Conservation (phyloP, 2,797 vertebrate species). For the Austrolebias charrua region DNA sequence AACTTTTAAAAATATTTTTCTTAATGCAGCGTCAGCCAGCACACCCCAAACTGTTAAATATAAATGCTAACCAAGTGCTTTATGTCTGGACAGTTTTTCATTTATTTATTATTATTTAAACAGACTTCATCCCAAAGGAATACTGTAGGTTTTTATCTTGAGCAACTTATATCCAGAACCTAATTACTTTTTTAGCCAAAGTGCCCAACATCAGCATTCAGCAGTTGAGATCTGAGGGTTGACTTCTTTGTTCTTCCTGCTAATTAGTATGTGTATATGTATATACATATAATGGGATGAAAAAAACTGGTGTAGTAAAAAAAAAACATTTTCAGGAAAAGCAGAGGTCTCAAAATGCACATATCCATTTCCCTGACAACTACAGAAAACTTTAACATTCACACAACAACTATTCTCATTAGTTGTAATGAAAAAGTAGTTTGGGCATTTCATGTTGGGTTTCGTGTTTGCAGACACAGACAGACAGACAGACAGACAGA, state of each 20-base stretch:
- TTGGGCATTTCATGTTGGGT: too few species aligned
- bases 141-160: constrained; percentile 37
- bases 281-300: too few species aligned
- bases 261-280: constrained; percentile 80
- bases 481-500: too few species aligned
- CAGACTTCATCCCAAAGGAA: constrained; percentile 21
- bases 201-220: constrained; percentile 66
- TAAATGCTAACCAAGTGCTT: constrained; percentile 26
- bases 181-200: constrained; percentile 65
- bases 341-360: constrained; percentile 67
- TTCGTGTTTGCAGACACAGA: too few species aligned
- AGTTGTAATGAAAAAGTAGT: too few species aligned
- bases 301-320: constrained; percentile 35
- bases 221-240: constrained; percentile 65
- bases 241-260: constrained; percentile 68
- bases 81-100: not conserved
- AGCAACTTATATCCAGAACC: constrained; percentile 43
- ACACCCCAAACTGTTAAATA: constrained; percentile 26
- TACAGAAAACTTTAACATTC: constrained; percentile 5
- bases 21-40: constrained; percentile 33
- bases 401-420: too few species aligned
- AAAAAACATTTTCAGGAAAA: constrained; percentile 65
- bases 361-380: constrained; percentile 26
- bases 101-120: too few species aligned
- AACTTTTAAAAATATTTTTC: constrained; percentile 28